These are phyloP conservation scores for Pachyuromys duprasi DNA, from an alignment of 2,797 vertebrate genomes.

Conservation along the genomic window DNA sequence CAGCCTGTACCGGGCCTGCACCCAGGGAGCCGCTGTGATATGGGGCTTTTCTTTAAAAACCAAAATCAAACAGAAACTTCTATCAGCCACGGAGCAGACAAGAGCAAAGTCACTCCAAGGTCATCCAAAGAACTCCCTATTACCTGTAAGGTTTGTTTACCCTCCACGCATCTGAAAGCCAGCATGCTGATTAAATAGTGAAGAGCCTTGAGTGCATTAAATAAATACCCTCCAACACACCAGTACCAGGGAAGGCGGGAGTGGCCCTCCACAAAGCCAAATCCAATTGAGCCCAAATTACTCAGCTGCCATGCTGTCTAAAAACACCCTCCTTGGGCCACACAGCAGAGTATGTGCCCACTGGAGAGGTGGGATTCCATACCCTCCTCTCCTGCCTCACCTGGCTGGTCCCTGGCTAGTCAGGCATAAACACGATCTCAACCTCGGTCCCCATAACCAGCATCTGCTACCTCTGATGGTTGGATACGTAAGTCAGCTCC, in stretches of 20 bases:
- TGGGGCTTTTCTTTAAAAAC: slow-evolving; percentile 87
- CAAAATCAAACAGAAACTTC: slow-evolving; percentile 89
- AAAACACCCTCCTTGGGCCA: background rate
- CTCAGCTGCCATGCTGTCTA: accelerated
- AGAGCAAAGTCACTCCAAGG: slow-evolving; percentile 89
- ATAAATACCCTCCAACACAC: background rate
- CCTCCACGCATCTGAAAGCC: background rate
- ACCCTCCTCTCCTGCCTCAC: background rate
- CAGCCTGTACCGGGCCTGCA: slow-evolving; percentile 80
- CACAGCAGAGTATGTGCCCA: accelerated
- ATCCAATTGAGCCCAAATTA: background rate
- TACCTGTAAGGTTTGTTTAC: accelerated
- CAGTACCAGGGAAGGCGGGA: background rate
- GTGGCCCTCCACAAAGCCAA: background rate
- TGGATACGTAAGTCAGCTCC: too few relatives aligned
- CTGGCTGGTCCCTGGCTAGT: background rate
- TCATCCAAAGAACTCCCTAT: slow-evolving; percentile 62
- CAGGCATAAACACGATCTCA: background rate
- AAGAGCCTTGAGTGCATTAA: background rate
- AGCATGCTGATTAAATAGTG: background rate
- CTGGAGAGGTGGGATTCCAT: accelerated
- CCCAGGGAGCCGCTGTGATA: slow-evolving; percentile 87
- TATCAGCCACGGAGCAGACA: slow-evolving; percentile 71
- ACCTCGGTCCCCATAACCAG: background rate
- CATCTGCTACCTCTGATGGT: accelerated